A percentile compares a stretch with the other conserved stretches of the same genome.
These are phyloP conservation scores for Rhingia rostrata DNA, from an alignment of 2,888 invertebrate species.

Conservation along the genomic window DNA sequence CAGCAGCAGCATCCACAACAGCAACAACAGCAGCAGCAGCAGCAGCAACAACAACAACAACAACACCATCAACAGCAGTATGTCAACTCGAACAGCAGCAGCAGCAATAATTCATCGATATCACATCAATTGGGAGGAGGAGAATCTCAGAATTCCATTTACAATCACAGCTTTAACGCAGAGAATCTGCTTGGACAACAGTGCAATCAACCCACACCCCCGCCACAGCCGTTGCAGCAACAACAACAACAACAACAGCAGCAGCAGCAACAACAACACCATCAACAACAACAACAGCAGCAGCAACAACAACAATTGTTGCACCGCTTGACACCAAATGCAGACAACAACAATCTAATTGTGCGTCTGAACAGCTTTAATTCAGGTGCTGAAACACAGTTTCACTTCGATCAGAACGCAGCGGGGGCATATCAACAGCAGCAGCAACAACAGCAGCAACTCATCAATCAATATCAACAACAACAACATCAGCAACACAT, in stretches of 20 bases:
- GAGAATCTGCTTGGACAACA: slow-evolving; percentile 80
- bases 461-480: slow-evolving; percentile 72
- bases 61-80: slow-evolving; percentile 76
- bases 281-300: slow-evolving; percentile 75
- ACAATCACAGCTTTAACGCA: slow-evolving; percentile 81
- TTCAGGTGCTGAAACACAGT: slow-evolving; percentile 79
- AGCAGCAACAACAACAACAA: slow-evolving; percentile 76
- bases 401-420: slow-evolving; percentile 80
- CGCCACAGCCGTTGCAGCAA: slow-evolving; percentile 75
- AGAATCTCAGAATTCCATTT: slow-evolving; percentile 82
- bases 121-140: slow-evolving; percentile 81
- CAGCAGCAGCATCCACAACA: slow-evolving; percentile 77
- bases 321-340: slow-evolving; percentile 79
- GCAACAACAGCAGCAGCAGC: slow-evolving; percentile 73
- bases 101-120: slow-evolving; percentile 81
- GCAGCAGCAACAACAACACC: slow-evolving; percentile 72
- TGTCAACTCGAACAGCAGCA: slow-evolving; percentile 81
- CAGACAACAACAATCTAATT: slow-evolving; percentile 79
- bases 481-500: slow-evolving; percentile 78
- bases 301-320: slow-evolving; percentile 76
- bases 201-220: slow-evolving; percentile 77
- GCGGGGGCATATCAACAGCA: slow-evolving; percentile 80
- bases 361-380: slow-evolving; percentile 81
- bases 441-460: slow-evolving; percentile 80
- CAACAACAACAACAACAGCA: slow-evolving; percentile 67